Conservation (phyloP, 2,797 vertebrate genomes). For the Eospalax fontanierii region DNA sequence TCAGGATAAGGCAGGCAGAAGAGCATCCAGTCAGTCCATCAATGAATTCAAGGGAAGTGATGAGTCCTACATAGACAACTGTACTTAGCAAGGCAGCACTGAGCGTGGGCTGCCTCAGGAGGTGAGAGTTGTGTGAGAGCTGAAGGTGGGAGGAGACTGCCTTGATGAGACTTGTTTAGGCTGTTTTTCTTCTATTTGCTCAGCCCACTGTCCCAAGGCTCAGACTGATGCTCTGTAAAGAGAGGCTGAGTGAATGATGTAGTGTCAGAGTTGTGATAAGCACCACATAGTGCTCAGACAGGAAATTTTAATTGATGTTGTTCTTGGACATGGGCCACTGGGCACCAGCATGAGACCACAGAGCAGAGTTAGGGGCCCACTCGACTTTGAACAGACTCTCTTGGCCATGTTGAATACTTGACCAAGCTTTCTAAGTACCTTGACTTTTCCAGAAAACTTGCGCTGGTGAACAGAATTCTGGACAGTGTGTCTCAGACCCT, state of each 20-base stretch:
- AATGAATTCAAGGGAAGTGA: not conserved
- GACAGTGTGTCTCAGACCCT: rapidly evolving
- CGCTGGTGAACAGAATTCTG: rapidly evolving
- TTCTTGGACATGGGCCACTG: not conserved
- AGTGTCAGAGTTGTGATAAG: not conserved
- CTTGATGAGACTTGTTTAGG: not conserved
- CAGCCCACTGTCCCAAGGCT: not conserved
- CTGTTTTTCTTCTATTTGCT: not conserved
- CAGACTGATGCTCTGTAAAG: not conserved
- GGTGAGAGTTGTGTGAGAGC: not conserved
- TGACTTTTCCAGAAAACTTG: rapidly evolving
- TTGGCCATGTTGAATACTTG: not conserved
- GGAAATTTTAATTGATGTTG: not conserved
- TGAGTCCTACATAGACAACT: not conserved
- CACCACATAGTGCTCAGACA: not conserved
- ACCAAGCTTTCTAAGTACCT: not conserved
- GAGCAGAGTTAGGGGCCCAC: not conserved
- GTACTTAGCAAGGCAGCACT: not conserved
- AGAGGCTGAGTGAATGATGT: not conserved
- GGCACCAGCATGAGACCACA: not conserved
- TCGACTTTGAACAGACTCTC: not conserved
- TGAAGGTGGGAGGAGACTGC: not conserved
- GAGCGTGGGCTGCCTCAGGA: not conserved
- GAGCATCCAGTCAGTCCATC: not conserved
- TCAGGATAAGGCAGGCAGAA: not conserved